Base-by-base conservation (phyloP, 2,888 invertebrate species). In the Pyrrhia umbra region DNA sequence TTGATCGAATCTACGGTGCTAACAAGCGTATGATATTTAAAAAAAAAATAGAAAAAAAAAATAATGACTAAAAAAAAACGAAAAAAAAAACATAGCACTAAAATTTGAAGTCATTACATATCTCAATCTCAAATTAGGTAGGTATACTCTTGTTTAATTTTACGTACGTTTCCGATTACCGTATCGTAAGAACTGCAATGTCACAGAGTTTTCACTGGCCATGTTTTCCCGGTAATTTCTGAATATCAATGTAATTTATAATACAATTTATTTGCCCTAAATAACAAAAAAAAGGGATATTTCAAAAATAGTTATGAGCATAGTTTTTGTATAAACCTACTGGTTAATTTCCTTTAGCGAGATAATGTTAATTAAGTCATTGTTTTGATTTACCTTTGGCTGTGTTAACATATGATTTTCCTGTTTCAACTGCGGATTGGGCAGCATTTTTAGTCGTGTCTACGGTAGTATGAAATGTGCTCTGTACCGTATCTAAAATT, bases 401-500 rank as follows among this genome's bases (percentile, higher is more conserved):
- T 51, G 80, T 77, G 60, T 80, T 83, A 67, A 85, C 79, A 55
- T 86, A 85, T 21, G 83, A 65, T 58, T 83, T 80, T 42, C 89
- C 87, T 45, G 88, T 90, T 20, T 89, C 92, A 52, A 86, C 81
- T 37, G 87, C 88, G 2, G 85, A 80, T 13, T 85, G 71, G 21
- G 88, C 83, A 16, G 85, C 81, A 65, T 84, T 88, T 83, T 89
- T 90, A 1, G 88, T 87, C 2, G 82, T 85, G 46, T 88, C 87
- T 70, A 87, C 80, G 49, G 85, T 84, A 43, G 73, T 84, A 13
- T 86, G 81, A 61, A 86, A 71, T 42, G 86, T 86, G 55, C 66
- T 84, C 52, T 82, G 75, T 52, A 88, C 80, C 1, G 84, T 82
- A 82, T 88, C 85, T 88, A 86, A 83, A 85, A 74, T 64, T 58